Base-by-base conservation (phyloP, 2,113 vertebrate species). In the Toxostoma redivivum region DNA sequence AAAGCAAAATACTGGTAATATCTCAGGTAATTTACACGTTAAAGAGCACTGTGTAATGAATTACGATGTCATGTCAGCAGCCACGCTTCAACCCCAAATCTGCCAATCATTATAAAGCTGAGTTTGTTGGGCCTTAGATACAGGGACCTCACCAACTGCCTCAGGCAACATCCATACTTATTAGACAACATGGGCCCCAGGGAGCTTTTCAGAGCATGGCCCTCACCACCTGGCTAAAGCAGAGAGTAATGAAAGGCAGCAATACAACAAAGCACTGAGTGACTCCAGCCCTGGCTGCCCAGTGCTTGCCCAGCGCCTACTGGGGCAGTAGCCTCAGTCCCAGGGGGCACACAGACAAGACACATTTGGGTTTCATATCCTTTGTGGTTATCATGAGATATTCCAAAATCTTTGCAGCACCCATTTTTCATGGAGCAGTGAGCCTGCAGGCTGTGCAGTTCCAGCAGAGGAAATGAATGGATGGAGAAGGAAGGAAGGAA, bases 151-250 rank as follows among this genome's bases (percentile, higher is more conserved):
- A 87, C 95, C 97, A 94, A 91, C 40, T 47, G 97, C 98, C 97
- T 91, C 72, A 4, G 97, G 97, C 97, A 95, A 89, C 91, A 94
- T 97, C 95, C 96, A 96, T 95, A 91, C 97, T 97, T 96, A 96
- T 96, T 96, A 96, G 97, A 85, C 96, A 97, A 94, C 91, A 88
- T 5, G 90, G 93, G 22, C 80, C 83, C 96, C 77, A 76, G 79
- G 94, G 92, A 94, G 91, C 84, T 93, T 92, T 96, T 94, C 94
- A 31, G 95, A 91, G 71, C 80, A 11, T 62, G 57, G 86, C 93
- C 91, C 77, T 83, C 74, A 33, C 94, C 97, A 95, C 97, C 97
- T 95, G 95, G 94, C 94, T 64, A 28, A 83, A 86, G 78, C 93
- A 73, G 48, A 54, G 88, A 94, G 91, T 48, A 90, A 81, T 87